phyloP scores from a whole-genome alignment of 2,113 vertebrate species.

The Argyrosomus japonicus region DNA sequence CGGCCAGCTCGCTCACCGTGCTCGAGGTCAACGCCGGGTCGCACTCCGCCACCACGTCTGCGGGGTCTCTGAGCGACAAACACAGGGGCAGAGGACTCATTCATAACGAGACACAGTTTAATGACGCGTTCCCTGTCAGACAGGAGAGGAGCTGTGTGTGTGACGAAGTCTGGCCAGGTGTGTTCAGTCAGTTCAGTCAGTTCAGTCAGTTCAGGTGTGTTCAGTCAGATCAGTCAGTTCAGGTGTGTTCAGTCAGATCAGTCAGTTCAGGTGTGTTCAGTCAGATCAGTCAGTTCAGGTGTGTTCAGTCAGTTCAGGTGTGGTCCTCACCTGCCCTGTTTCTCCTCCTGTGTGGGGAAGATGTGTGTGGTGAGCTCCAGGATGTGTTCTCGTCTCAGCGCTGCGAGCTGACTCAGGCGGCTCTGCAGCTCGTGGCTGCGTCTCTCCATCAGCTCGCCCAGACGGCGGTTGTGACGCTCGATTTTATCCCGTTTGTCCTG shows the following conservation, averaged over 20 bases:
- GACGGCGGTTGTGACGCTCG: conserved; percentile 90
- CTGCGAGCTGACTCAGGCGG: conserved; percentile 86
- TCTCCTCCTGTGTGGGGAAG: conserved; percentile 94
- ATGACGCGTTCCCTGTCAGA: too few species aligned
- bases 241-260: too few species aligned
- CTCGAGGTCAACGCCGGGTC: conserved; percentile 94
- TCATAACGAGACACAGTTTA: not conserved
- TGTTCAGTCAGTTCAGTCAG: too few species aligned
- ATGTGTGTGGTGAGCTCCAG: conserved; percentile 93
- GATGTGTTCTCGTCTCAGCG: conserved; percentile 87
- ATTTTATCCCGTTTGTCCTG: conserved; percentile 98
- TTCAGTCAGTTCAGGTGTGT: too few species aligned
- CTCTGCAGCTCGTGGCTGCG: conserved; percentile 85
- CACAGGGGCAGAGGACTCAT: not conserved
- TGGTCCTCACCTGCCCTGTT: conserved; percentile 87
- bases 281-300: too few species aligned
- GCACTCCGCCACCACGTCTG: conserved; percentile 88
- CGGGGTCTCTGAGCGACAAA: conserved; percentile 88
- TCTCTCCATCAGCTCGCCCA: conserved; percentile 91
- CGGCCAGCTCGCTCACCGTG: conserved; percentile 96
- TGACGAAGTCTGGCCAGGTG: too few species aligned
- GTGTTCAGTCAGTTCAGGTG: too few species aligned
- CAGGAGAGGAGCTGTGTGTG: too few species aligned
- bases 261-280: too few species aligned
- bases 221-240: too few species aligned